Percentiles rank a stretch among this genome's conserved stretches.
Evolutionary conservation across 2,888 invertebrate species (phyloP).

Genomic region (Cotesia congregata): DNA sequence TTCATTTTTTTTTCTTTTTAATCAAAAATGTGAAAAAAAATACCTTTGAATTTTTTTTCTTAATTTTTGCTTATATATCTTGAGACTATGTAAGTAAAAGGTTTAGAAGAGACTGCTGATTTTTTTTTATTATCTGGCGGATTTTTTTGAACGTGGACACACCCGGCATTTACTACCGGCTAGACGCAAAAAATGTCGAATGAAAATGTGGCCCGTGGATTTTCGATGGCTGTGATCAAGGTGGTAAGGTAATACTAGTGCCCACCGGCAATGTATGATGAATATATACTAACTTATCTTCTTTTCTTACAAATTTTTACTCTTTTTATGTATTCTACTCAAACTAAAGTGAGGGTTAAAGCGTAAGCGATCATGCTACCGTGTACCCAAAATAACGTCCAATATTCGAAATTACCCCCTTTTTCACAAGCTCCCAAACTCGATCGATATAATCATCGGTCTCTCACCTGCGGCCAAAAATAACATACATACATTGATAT

Average conservation of each 20-base stretch:
- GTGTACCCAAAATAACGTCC: slow-evolving; percentile 61
- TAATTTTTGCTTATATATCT: neutral
- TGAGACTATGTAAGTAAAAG: slow-evolving; percentile 26
- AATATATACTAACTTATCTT: slow-evolving; percentile 30
- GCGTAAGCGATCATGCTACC: slow-evolving; percentile 62
- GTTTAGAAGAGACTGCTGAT: slow-evolving; percentile 3
- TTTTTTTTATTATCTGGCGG: slow-evolving; percentile 36
- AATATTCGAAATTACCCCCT: slow-evolving; percentile 64
- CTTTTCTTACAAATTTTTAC: slow-evolving; percentile 13
- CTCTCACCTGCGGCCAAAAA: slow-evolving; percentile 60
- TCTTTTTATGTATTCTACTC: slow-evolving; percentile 4
- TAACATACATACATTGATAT: slow-evolving; percentile 49
- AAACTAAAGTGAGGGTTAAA: slow-evolving; percentile 32
- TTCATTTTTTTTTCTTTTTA: slow-evolving; percentile 44
- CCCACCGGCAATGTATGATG: slow-evolving; percentile 52
- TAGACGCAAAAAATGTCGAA: slow-evolving; percentile 70
- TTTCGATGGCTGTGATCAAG: slow-evolving; percentile 68
- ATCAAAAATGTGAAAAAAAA: slow-evolving; percentile 28
- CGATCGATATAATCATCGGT: slow-evolving; percentile 67
- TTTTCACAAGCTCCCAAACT: slow-evolving; percentile 52
- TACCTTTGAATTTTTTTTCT: slow-evolving; percentile 21
- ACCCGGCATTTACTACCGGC: slow-evolving; percentile 68
- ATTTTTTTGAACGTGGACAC: slow-evolving; percentile 24
- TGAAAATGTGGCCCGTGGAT: slow-evolving; percentile 55
- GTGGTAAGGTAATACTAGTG: slow-evolving; percentile 65